phyloP scores from a whole-genome alignment of 2,113 vertebrate species.

The Heptranchias perlo region DNA sequence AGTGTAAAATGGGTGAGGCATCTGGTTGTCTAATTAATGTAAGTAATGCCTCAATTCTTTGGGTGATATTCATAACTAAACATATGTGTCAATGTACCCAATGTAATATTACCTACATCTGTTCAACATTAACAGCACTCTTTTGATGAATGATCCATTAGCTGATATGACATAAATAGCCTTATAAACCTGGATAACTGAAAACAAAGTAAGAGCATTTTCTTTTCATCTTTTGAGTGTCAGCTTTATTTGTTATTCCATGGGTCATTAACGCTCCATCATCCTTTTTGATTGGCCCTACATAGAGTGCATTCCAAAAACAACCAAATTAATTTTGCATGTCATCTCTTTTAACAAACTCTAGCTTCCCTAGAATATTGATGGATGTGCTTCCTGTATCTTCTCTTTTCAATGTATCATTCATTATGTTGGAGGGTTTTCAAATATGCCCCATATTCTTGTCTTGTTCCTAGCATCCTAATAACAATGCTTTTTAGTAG shows the following conservation, averaged over 20 bases:
- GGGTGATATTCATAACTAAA: slow-evolving; percentile 18
- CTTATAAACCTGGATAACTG: neutral
- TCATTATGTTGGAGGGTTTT: neutral
- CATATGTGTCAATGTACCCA: slow-evolving; percentile 10
- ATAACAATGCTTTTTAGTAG: neutral
- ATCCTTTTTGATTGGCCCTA: neutral
- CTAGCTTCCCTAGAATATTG: neutral
- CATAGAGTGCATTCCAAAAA: neutral
- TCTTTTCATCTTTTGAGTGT: neutral
- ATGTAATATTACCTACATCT: slow-evolving; percentile 29
- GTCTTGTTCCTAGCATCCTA: neutral
- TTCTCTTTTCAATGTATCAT: neutral
- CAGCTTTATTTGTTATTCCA: slow-evolving; percentile 16
- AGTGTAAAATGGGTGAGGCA: neutral
- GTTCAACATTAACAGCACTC: neutral
- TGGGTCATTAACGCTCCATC: slow-evolving; percentile 4
- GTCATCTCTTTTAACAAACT: neutral
- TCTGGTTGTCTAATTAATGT: slow-evolving; percentile 17
- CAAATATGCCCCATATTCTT: neutral
- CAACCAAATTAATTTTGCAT: neutral
- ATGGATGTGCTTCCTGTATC: neutral
- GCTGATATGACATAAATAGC: neutral
- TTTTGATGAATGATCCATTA: neutral
- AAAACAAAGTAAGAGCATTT: neutral
- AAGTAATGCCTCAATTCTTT: slow-evolving; percentile 12